These are phyloP conservation scores for Speoplatyrhinus poulsoni DNA, from an alignment of 2,113 vertebrate genomes.

Conservation along the genomic window DNA sequence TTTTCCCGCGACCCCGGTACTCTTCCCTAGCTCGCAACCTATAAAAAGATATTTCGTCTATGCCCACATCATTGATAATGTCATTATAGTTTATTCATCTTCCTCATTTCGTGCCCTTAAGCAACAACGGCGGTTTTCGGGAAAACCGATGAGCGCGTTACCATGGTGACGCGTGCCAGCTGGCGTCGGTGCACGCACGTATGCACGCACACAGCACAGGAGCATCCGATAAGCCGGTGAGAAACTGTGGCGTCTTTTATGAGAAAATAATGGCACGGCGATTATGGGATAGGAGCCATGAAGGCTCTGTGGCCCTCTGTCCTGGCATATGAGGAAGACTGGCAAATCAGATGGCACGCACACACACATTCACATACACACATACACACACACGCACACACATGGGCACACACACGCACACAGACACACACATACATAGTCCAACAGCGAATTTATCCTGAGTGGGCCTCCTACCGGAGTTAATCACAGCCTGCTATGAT, in stretches of 20 bases:
- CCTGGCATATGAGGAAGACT: conserved; percentile 40
- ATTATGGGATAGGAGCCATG: conserved; percentile 18
- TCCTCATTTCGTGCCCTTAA: conserved; percentile 63
- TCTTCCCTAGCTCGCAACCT: conserved; percentile 20
- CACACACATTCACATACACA: not conserved
- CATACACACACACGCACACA: not conserved
- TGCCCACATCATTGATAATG: conserved; percentile 69
- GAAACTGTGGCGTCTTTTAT: conserved; percentile 46
- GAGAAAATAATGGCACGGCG: conserved; percentile 5
- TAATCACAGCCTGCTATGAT: conserved; percentile 9
- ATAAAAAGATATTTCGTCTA: conserved; percentile 51
- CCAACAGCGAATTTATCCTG: too few relatives aligned
- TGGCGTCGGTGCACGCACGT: conserved; percentile 48
- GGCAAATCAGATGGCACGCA: conserved; percentile 53
- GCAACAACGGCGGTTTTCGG: conserved; percentile 53
- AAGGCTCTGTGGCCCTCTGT: conserved; percentile 36
- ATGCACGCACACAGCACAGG: not conserved
- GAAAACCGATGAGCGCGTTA: conserved; percentile 64
- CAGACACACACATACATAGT: not conserved
- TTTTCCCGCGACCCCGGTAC: conserved; percentile 49
- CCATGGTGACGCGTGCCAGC: conserved; percentile 73
- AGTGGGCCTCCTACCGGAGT: conserved; percentile 1
- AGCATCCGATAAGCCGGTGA: conserved; percentile 9
- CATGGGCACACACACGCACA: not conserved
- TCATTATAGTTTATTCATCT: conserved; percentile 68